These are phyloP conservation scores for Pyrrhia umbra DNA, from an alignment of 2,888 invertebrate genomes.

Conservation along the genomic window DNA sequence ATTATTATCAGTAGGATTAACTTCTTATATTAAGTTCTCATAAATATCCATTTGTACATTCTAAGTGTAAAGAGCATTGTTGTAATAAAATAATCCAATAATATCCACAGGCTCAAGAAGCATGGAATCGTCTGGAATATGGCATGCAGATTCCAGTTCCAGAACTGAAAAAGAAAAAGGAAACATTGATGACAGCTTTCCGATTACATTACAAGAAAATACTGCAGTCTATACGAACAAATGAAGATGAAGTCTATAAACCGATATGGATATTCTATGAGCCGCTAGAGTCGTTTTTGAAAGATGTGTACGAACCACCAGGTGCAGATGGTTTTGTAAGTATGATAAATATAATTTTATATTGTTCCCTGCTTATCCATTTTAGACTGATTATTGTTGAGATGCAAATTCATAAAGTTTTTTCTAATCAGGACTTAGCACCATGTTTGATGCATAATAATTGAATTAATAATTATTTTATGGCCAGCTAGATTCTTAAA, in stretches of 20 bases:
- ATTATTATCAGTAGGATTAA: no score
- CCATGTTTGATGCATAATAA: no score
- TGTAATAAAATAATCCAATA: background rate
- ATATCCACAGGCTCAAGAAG: constrained; percentile 43
- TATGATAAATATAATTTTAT: background rate
- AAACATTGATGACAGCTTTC: constrained; percentile 50
- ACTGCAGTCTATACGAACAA: constrained; percentile 24
- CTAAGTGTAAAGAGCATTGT: no score
- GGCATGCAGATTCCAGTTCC: constrained; percentile 40
- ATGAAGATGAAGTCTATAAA: constrained; percentile 44
- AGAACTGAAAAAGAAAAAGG: constrained; percentile 52
- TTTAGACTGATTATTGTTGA: no score
- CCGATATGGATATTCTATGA: constrained; percentile 53
- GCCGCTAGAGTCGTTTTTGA: constrained; percentile 42
- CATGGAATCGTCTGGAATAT: constrained; percentile 47
- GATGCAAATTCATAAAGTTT: no score
- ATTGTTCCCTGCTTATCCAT: no score
- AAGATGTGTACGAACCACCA: constrained; percentile 30
- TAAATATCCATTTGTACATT: no score
- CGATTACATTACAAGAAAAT: constrained; percentile 48
- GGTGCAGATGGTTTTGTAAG: constrained; percentile 26
- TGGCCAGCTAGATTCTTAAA: no score
- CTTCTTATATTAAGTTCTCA: no score
- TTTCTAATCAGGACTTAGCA: no score
- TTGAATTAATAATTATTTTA: no score